Conservation (phyloP, 2,797 vertebrate genomes). For the Falco concolor region DNA sequence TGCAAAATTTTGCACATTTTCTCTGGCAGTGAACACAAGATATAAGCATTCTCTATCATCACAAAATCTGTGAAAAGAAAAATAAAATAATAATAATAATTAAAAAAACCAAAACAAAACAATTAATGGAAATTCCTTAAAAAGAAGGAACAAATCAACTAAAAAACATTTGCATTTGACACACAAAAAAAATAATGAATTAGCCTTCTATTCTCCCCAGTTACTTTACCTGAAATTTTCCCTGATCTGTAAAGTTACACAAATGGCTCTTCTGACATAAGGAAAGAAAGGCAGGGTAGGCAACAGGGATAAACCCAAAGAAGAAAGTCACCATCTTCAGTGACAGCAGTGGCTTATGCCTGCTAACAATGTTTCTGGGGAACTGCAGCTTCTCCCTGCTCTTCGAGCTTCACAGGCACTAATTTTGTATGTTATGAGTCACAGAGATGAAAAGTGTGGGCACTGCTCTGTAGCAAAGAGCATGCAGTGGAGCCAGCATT, state of each 20-base stretch:
- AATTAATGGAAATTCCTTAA: not conserved
- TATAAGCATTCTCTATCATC: not conserved
- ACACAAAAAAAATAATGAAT: not conserved
- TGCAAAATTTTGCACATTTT: not conserved
- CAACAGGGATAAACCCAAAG: not conserved
- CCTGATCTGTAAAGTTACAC: not conserved
- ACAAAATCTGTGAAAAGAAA: not conserved
- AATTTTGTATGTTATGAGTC: constrained; percentile 38
- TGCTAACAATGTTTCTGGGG: constrained; percentile 29
- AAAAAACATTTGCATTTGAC: not conserved
- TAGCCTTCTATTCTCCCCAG: not conserved
- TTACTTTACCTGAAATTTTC: not conserved
- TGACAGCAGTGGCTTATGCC: not conserved
- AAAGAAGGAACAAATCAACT: not conserved
- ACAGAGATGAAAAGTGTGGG: constrained; percentile 44
- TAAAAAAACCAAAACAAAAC: not conserved
- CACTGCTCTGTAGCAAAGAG: constrained; percentile 38
- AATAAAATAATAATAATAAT: not conserved
- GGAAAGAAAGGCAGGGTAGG: not conserved
- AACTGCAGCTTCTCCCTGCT: constrained; percentile 22
- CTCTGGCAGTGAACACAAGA: not conserved
- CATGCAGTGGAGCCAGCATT: not conserved
- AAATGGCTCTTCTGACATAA: not conserved
- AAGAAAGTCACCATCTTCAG: constrained; percentile 1
- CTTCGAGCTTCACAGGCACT: not conserved